Percentiles rank a stretch among this genome's conserved stretches.
phyloP scores from a whole-genome alignment of 2,888 invertebrate genomes.

The Caradrina clavipalpis region DNA sequence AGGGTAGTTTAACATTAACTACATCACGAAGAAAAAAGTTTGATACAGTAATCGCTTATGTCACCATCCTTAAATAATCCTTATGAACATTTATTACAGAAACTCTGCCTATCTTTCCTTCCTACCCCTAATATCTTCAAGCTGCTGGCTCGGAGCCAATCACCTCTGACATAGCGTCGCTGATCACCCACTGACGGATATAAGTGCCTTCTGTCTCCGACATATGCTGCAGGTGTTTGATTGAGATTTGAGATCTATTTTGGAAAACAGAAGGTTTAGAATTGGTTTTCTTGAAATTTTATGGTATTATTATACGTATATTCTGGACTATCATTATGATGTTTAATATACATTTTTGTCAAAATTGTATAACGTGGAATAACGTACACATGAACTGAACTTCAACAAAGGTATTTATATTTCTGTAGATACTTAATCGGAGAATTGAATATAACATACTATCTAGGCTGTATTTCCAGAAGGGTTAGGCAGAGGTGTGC shows the following conservation, averaged over 20 bases:
- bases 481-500: no score
- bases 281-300: neutral
- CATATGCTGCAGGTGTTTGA: constrained; percentile 41
- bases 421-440: no score
- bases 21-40: neutral
- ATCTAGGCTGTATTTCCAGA: no score
- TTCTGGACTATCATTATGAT: no score
- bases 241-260: constrained; percentile 7
- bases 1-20: no score
- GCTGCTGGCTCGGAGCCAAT: constrained; percentile 72
- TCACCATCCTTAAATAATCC: neutral
- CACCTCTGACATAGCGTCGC: constrained; percentile 71
- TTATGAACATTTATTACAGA: neutral
- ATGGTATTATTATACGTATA: no score
- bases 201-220: constrained; percentile 62
- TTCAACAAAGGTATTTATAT: no score
- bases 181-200: constrained; percentile 70
- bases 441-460: no score
- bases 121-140: constrained; percentile 41
- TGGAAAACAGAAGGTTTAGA: neutral
- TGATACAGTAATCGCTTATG: neutral
- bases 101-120: neutral
- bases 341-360: no score
- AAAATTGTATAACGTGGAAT: no score
- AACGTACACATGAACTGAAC: no score